Base-by-base conservation (phyloP, 2,113 vertebrate species). In the Eudorcas thomsonii region DNA sequence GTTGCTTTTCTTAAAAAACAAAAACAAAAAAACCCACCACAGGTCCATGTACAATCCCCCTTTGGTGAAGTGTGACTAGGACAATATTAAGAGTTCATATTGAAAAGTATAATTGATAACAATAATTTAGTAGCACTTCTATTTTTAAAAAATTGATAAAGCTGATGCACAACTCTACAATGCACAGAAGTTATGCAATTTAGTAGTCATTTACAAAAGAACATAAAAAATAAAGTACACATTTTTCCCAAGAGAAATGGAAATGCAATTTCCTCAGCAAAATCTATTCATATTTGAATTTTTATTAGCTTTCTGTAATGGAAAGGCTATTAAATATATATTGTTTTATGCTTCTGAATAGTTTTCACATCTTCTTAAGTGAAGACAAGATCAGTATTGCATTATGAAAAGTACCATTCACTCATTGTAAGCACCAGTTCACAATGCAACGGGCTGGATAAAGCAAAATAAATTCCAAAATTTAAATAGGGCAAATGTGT, bases 231-330 rank as follows among this genome's bases (percentile, higher is more conserved):
- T 80, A 97, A 98, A 97, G 90, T 87, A 83, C 89, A 57, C 95
- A 95, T 95, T 97, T 97, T 97, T 87, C 92, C 96, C 97, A 97
- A 97, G 88, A 98, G 96, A 98, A 98, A 97, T 94, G 77, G 33
- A 97, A 98, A 97, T 96, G 81, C 85, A 94, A 97, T 97, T 94
- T 97, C 88, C 96, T 95, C 96, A 97, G 67, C n/a, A 93, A 50
- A 95, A 98, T 95, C 95, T 97, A 94, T 67, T 64, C 91, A 26
- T 97, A 64, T 62, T 95, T 59, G 94, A 97, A 64, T 62, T 98
- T 98, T 96, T 97, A 98, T 98, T 98, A 97, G 97, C 92, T 85
- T 97, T 96, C 67, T 96, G 45, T 97, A 97, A 98, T 97, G 86
- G 95, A 93, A 97, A 98, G 60, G 39, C 96, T 95, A 92, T 95